Conservation (phyloP, 2,797 vertebrate genomes). For the Enteromius argenteus region DNA sequence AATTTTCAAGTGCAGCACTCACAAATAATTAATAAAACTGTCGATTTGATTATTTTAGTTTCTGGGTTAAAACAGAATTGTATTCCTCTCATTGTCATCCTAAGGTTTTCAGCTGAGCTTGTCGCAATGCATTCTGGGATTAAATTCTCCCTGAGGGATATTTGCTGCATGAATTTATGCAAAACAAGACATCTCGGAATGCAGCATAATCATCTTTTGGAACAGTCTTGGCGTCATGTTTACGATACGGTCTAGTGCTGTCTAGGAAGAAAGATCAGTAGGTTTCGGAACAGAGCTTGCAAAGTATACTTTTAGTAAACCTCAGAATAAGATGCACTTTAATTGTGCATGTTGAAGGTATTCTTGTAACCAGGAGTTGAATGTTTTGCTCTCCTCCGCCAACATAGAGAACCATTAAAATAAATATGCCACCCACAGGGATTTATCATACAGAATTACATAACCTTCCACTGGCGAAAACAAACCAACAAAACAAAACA, state of each 20-base stretch:
- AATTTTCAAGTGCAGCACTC: not conserved
- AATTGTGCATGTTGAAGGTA: slow-evolving; percentile 1
- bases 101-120: not conserved
- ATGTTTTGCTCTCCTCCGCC: slow-evolving; percentile 29
- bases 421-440: slow-evolving; percentile 38
- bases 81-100: not conserved
- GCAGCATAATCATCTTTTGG: not conserved
- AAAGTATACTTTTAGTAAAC: slow-evolving; percentile 1
- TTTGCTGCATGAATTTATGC: not conserved
- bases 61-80: not conserved
- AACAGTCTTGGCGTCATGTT: not conserved
- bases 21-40: not conserved
- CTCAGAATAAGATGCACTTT: not conserved
- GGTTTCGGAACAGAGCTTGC: slow-evolving; percentile 9
- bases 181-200: not conserved
- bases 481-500: not conserved
- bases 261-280: slow-evolving; percentile 4
- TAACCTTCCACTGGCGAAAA: slow-evolving; percentile 14
- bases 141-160: not conserved
- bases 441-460: slow-evolving; percentile 36
- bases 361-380: slow-evolving; percentile 20
- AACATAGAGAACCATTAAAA: slow-evolving; percentile 41
- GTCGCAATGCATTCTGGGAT: not conserved
- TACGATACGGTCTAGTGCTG: not conserved
- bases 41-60: not conserved